Evolutionary conservation across 2,888 invertebrate species (phyloP).

Genomic region (Acanthosepion esculentum): DNA sequence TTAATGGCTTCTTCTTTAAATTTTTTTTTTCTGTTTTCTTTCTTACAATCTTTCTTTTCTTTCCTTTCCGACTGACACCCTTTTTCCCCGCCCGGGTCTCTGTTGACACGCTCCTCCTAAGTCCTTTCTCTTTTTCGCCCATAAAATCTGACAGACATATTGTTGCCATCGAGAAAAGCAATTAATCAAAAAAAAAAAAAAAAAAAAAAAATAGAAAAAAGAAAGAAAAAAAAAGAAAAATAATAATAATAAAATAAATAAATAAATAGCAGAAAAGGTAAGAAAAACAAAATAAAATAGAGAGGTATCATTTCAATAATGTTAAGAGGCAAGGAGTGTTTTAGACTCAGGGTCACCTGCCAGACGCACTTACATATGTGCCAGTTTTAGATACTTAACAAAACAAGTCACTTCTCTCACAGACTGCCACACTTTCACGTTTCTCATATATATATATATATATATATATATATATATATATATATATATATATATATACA

Average conservation of each 20-base stretch:
- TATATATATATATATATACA: too few species aligned
- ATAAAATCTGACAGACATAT: conserved; percentile 20
- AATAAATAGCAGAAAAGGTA: not conserved
- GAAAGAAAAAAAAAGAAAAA: not conserved
- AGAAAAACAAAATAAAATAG: not conserved
- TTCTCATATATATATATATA: too few species aligned
- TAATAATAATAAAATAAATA: not conserved
- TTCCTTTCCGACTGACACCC: too few species aligned
- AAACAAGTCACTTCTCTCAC: not conserved
- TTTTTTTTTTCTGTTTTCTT: too few species aligned
- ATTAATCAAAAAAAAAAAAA: not conserved
- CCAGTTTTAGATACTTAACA: too few species aligned
- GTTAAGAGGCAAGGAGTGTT: not conserved
- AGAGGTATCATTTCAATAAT: not conserved
- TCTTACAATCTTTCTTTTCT: too few species aligned
- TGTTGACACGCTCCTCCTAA: not conserved
- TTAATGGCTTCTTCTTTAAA: too few species aligned
- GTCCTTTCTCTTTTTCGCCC: not conserved
- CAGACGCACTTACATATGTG: not conserved
- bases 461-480: not conserved
- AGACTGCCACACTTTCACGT: not conserved
- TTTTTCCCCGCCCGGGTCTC: not conserved
- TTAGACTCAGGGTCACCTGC: not conserved
- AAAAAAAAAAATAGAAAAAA: not conserved
- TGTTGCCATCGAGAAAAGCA: not conserved